Evolutionary conservation across 2,888 invertebrate genomes (phyloP).

Genomic region (Campoplex capitator): DNA sequence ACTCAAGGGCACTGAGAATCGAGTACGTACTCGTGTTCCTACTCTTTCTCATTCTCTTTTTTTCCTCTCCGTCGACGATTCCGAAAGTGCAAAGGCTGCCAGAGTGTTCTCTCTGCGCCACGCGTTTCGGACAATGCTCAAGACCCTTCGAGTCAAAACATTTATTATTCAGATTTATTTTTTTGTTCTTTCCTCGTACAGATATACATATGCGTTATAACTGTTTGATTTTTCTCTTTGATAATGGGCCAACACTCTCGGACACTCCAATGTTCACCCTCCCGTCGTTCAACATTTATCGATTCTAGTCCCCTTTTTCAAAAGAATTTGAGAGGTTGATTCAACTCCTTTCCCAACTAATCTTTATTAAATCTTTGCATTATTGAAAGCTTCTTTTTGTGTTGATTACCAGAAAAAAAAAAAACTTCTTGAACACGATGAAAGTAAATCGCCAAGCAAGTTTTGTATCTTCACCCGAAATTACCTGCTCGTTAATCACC

Average conservation of each 20-base stretch:
- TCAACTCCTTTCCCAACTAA: neutral
- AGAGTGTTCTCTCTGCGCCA: conserved; percentile 46
- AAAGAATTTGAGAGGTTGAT: neutral
- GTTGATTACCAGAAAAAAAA: neutral
- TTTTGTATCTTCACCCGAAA: neutral
- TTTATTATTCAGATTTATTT: conserved; percentile 61
- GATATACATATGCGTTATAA: neutral
- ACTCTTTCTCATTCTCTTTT: conserved; percentile 11
- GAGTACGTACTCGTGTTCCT: conserved; percentile 66
- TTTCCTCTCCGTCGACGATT: conserved; percentile 8
- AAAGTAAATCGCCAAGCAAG: neutral
- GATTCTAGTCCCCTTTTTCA: conserved; percentile 8
- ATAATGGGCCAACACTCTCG: conserved; percentile 52
- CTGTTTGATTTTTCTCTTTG: conserved; percentile 57
- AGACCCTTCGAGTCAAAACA: conserved; percentile 61
- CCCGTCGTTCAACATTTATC: conserved; percentile 43
- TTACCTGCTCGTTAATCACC: neutral
- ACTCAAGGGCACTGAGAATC: conserved; percentile 70
- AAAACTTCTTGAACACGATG: neutral
- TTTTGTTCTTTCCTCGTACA: conserved; percentile 1
- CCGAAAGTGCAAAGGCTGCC: conserved; percentile 42
- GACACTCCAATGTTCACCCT: conserved; percentile 39
- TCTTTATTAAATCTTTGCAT: neutral
- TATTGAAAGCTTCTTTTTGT: conserved; percentile 1
- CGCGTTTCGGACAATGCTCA: conserved; percentile 66